Evolutionary conservation across 2,888 invertebrate genomes (phyloP).

Genomic region (Drosophila mercatorum): DNA sequence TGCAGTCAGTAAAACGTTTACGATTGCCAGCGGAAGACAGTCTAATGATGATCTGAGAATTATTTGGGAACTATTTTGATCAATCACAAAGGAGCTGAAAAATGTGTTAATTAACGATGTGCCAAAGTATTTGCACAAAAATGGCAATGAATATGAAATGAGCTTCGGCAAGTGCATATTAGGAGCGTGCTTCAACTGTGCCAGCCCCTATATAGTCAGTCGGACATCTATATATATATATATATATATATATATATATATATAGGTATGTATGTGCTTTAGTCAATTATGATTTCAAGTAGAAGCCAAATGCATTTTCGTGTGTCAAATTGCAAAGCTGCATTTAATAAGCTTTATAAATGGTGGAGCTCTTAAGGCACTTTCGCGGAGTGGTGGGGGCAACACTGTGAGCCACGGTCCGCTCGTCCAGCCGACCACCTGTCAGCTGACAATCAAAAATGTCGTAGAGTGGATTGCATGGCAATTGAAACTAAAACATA

Average conservation of each 20-base stretch:
- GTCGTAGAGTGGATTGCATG: conserved; percentile 47
- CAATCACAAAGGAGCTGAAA: background rate
- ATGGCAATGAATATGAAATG: conserved; percentile 28
- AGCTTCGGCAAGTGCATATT: conserved; percentile 36
- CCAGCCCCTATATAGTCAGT: conserved; percentile 31
- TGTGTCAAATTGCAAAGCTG: conserved; percentile 46
- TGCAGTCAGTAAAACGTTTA: background rate
- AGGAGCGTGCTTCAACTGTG: conserved; percentile 29
- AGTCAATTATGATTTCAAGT: conserved; percentile 46
- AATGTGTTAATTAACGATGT: conserved; percentile 30
- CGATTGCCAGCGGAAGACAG: background rate
- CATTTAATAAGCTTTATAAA: conserved; percentile 57
- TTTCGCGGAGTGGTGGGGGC: conserved; percentile 17
- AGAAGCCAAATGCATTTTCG: conserved; percentile 33
- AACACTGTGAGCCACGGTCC: background rate
- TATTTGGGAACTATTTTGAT: background rate
- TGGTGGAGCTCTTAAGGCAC: conserved; percentile 40
- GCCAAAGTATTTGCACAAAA: conserved; percentile 7
- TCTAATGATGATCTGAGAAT: background rate
- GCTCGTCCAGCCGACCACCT: conserved; percentile 9
- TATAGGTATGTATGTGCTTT: no score
- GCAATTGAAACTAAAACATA: conserved; percentile 16
- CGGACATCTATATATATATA: background rate
- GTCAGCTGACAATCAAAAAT: conserved; percentile 77
- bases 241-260: no score